phyloP scores from a whole-genome alignment of 2,797 vertebrate genomes.

The Tokudaia muenninki region DNA sequence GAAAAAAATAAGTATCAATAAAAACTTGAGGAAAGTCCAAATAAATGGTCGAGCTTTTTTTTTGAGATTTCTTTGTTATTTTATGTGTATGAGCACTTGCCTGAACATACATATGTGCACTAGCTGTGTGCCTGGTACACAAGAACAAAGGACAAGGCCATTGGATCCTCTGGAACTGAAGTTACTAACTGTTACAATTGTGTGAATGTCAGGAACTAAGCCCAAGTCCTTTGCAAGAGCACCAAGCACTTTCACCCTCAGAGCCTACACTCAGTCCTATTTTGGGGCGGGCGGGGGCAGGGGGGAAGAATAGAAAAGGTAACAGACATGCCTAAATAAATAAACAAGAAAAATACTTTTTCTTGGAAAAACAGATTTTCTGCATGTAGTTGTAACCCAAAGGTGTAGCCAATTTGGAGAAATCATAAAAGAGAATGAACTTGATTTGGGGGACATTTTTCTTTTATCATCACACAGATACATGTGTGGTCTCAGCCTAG shows the following conservation, averaged over 20 bases:
- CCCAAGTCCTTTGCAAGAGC: neutral
- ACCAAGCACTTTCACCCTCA: neutral
- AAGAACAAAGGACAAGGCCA: neutral
- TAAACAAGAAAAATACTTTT: neutral
- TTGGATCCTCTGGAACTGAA: neutral
- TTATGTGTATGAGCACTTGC: neutral
- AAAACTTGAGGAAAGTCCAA: neutral
- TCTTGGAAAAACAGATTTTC: neutral
- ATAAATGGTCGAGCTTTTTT: neutral
- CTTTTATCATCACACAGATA: neutral
- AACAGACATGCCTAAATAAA: neutral
- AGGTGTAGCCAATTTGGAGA: neutral
- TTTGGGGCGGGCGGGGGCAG: no score
- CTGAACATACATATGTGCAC: neutral
- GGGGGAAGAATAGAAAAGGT: neutral
- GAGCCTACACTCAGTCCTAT: neutral
- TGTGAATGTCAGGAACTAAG: neutral
- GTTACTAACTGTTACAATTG: neutral
- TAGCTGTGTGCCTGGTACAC: neutral
- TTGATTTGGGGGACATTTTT: neutral
- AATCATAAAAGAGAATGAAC: neutral
- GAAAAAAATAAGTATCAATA: neutral
- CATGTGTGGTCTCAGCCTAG: neutral
- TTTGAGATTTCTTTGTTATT: neutral
- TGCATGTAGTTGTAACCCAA: neutral